Base-by-base conservation (phyloP, 2,797 vertebrate genomes). In the Cottoperca gobio region DNA sequence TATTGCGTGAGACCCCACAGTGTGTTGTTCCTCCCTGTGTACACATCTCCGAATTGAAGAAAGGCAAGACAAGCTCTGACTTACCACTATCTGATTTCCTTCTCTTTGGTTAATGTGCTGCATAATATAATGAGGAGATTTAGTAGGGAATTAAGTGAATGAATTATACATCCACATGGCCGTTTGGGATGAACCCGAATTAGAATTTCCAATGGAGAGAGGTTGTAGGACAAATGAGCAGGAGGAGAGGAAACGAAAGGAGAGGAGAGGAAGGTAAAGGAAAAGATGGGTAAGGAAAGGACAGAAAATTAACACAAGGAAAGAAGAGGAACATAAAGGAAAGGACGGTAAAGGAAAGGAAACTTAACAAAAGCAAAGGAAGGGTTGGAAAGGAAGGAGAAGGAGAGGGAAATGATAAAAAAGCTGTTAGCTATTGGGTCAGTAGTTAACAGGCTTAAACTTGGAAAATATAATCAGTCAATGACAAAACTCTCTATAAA, bases 41-140 rank as follows among this genome's bases (percentile, higher is more conserved):
- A 83, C 78, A 83, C 82, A 68, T 88, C 73, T 67, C 52, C 24
- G 37, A 84, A 79, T 64, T 72, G 61, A 83, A 85, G 82, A 71
- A 70, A 81, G 81, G 78, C 54, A 57, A 85, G 76, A 83, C 63
- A 48, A 82, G 87, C 82, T 78, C 84, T 68, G 77, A 87, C 73
- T 87, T 79, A 70, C 73, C 31, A 10, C 86, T 87, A 87, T 91
- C 89, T 81, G 87, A 91, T 89, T 57, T 78, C 58, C 64, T 58
- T 84, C 85, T 81, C 82, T 85, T 86, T 79, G 84, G 68, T 84
- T 80, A 86, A 85, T 88, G 76, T 81, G 87, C 85, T 86, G 86
- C 72, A 84, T 86, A 84, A 81, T 85, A 78, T 87, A 88, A 92
- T 87, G 73, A 88, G 79, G 55, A 19, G 63, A 86, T 86, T 91